Evolutionary conservation across 1,140 invertebrate genomes (phyloP).

Genomic region (Drosophila subpulchrella): DNA sequence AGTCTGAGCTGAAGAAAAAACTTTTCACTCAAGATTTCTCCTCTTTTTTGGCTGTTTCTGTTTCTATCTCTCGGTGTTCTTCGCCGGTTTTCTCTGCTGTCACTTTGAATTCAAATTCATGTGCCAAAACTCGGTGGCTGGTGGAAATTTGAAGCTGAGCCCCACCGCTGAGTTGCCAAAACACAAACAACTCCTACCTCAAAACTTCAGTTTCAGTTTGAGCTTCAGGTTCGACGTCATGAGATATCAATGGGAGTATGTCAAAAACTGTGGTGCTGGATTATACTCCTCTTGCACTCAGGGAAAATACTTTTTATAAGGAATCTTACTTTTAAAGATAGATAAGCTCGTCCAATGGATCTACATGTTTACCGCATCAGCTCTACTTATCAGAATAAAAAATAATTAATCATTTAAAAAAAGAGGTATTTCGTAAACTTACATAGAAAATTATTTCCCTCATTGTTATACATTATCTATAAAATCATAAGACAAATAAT

Average conservation of each 20-base stretch:
- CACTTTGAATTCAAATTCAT: slow-evolving; percentile 39
- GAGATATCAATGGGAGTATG: slow-evolving; percentile 20
- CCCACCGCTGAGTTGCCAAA: slow-evolving; percentile 30
- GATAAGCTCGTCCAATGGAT: no score
- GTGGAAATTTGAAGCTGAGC: slow-evolving; percentile 36
- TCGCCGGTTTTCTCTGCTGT: neutral
- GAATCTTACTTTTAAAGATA: no score
- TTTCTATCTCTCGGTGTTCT: slow-evolving; percentile 9
- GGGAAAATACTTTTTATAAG: neutral
- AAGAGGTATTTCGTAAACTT: no score
- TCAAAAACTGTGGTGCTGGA: neutral
- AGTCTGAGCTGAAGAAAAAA: slow-evolving; percentile 56
- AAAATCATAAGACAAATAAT: no score
- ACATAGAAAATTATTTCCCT: no score
- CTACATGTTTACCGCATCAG: no score
- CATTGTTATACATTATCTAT: no score
- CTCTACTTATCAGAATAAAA: no score
- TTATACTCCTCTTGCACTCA: neutral
- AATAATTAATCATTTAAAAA: no score
- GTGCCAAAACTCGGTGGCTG: slow-evolving; percentile 21
- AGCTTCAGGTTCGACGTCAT: slow-evolving; percentile 18
- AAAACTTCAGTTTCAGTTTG: slow-evolving; percentile 7
- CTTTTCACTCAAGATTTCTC: slow-evolving; percentile 62
- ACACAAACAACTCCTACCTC: slow-evolving; percentile 6
- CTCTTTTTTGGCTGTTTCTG: slow-evolving; percentile 10